These are phyloP conservation scores for Rhadinocentrus ornatus DNA, from an alignment of 2,797 vertebrate genomes.

Conservation along the genomic window DNA sequence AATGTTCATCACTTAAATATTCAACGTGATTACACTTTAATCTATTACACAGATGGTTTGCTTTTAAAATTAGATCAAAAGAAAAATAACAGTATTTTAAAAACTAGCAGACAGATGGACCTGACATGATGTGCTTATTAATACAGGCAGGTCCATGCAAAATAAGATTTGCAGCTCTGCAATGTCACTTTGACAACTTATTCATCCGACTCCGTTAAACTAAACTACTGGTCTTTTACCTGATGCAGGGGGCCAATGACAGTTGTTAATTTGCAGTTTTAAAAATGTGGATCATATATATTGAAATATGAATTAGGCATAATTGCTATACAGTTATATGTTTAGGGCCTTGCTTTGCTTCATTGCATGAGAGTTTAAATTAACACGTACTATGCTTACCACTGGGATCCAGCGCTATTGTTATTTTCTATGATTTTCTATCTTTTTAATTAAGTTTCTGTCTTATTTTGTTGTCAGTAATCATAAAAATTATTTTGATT, in stretches of 20 bases:
- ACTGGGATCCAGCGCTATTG: too few relatives aligned
- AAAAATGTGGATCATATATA: neutral
- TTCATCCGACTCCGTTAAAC: slow-evolving; percentile 29
- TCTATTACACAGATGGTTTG: neutral
- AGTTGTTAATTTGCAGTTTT: neutral
- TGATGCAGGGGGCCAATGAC: slow-evolving; percentile 18
- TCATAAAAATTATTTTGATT: neutral
- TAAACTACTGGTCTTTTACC: slow-evolving; percentile 13
- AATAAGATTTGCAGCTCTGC: slow-evolving; percentile 1
- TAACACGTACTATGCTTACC: too few relatives aligned
- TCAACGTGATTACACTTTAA: neutral
- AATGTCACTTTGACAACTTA: slow-evolving; percentile 14
- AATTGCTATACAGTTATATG: too few relatives aligned
- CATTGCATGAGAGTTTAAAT: neutral
- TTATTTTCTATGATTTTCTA: neutral
- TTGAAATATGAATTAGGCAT: too few relatives aligned
- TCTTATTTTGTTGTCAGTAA: neutral
- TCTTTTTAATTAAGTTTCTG: neutral
- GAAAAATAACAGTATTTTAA: slow-evolving; percentile 15
- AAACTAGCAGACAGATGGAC: slow-evolving; percentile 40
- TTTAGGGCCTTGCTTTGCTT: too few relatives aligned
- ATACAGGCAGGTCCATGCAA: slow-evolving; percentile 14
- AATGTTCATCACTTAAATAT: neutral
- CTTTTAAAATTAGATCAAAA: neutral
- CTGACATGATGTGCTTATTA: slow-evolving; percentile 38